Base-by-base conservation (phyloP, 2,797 vertebrate genomes). In the Chelonia mydas region DNA sequence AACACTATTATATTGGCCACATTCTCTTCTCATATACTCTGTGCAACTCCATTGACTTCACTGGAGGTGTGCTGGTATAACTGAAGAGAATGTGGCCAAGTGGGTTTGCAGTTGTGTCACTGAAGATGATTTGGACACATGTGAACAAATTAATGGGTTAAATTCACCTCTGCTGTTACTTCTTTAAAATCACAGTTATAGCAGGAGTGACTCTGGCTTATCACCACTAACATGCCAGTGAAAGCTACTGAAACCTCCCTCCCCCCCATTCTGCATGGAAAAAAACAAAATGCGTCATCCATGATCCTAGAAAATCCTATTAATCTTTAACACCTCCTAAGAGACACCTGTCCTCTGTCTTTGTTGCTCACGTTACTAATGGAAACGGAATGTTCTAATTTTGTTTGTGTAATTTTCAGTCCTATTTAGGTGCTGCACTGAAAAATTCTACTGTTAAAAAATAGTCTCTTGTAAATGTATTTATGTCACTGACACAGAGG, bases 281-380 rank as follows among this genome's bases (percentile, higher is more conserved):
- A 1, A 6, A n/a, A 6, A n/a, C 94, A 92, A 92, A 86, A 96
- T 49, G 86, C 53, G 0, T 93, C 94, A 94, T 95, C 93, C 78
- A 89, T 92, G 96, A 92, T 92, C 88, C 95, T 82, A 95, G 96
- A 96, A 97, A 96, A 97, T 97, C 92, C 92, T 68, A 83, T 90
- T 97, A 97, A 95, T 96, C 95, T 96, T 97, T 97, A 95, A 97
- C 95, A 97, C 95, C 94, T 97, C 94, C 92, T 90, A 90, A 94
- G 90, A 94, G 96, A 95, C 96, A 97, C 95, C 96, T 96, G 96
- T 95, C 96, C 90, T 92, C 89, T 97, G 79, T 96, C 96, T 97
- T 96, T 94, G 87, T 59, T 94, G 93, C 88, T 94, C 0, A 0
- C 90, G 96, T 97, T 97, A 97, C 96, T 94, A 97, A 95, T 95